Evolutionary conservation across 1,140 invertebrate species (phyloP), one percentile per base, ranked within the genome.

Genomic region (Meloidogyne exigua): DNA sequence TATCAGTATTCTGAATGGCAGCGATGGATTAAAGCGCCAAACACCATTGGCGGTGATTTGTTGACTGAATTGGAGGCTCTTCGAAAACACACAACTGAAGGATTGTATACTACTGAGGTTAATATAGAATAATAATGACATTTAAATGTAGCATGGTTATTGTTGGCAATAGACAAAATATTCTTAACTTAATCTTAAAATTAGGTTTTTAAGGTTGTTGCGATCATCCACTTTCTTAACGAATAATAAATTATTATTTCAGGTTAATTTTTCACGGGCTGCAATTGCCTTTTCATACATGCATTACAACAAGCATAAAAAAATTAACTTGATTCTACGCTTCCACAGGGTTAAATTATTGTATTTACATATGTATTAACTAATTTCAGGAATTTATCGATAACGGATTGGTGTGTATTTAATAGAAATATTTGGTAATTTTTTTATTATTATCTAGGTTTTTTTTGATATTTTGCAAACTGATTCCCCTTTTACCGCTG

Each of bases 221-320:
- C 25, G 75, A 23, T 42, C 32, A 65, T 9, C 2, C 70, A 0
- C 10, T 72, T 72, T 12, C 18, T 70, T 18, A n/a, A 72, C 12
- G 12, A 72, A 1, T 12, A 11, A 9, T n/a, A 23, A 44, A 42
- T 72, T 74, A 26, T 23, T 42, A 5, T 71, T 81, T 15, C 66
- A 79, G 78, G 70, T 79, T 26, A 82, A 82, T 39, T 83, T 82
- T 62, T 68, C 68, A 69, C 70, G 80, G n/a, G 80, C 80, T 26
- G 80, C 80, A 12, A 76, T 82, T 28, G 80, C 72, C 9, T 76
- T 82, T 36, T 62, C 71, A 7, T 82, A 83, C 62, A 63, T 67
- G 44, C 80, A 82, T 67, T 62, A 36, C 21, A 75, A 71, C n/a
- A 39, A 13, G 15, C 72, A 36, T 67, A 26, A 64, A 39, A 76